Base-by-base conservation (phyloP, 1,140 invertebrate genomes). In the Temnothorax nylanderi region DNA sequence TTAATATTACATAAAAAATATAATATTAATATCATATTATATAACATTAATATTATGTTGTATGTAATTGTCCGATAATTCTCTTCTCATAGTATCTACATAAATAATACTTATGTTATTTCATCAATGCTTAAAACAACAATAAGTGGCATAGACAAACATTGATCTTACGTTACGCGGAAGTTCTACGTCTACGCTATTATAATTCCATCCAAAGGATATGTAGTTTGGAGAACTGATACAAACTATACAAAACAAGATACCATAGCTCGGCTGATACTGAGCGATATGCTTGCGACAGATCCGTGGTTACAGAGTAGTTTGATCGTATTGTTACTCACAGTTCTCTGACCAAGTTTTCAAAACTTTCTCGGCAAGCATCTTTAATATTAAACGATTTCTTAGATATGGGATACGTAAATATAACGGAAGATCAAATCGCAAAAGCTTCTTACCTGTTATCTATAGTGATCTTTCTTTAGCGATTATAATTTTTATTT, bases 301-400 rank as follows among this genome's bases (percentile, higher is more conserved):
- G 37, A n/a, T 82, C 16, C 11, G 11, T 11, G 26, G 37, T 82
- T 82, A 72, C 4, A 5, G 18, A 47, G 37, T 47, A 49, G 26
- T 60, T 82, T 34, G 80, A 82, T 81, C 37, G 37, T 47, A 16
- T 58, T 34, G 67, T 37, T 58, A 34, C 21, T 58, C 18, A 26
- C n/a, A 80, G 32, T 44, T 72, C 67, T 58, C 21, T 58, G 41
- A 58, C 37, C 41, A 58, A 82, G 26, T 58, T 82, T 74, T 74
- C 51, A 21, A 58, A 82, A 82, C 80, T 82, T 82, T 60, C 49
- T 44, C 41, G 26, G 21, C 37, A 58, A 72, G 41, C 51, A 41
- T 47, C 54, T 74, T 56, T 58, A 72, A 72, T 82, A 82, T 82
- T 72, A 58, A 74, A 60, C 37, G 41, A 74, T 60, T 47, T 11